These are phyloP conservation scores for Eutolmus rufibarbis DNA, from an alignment of 2,888 invertebrate genomes.

Conservation along the genomic window DNA sequence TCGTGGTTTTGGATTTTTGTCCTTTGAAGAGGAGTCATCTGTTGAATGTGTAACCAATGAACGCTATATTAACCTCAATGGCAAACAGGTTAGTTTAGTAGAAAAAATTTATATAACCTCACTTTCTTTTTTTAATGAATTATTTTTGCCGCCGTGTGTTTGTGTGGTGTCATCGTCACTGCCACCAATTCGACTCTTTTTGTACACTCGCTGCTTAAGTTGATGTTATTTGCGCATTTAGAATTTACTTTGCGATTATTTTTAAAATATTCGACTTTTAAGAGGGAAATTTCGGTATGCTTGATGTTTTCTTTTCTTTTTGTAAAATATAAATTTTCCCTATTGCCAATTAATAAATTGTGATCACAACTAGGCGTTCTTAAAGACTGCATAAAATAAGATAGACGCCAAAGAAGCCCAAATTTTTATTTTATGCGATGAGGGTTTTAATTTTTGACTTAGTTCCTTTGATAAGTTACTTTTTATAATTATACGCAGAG, in stretches of 20 bases:
- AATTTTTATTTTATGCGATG: too few relatives aligned
- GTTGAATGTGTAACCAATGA: slow-evolving; percentile 92
- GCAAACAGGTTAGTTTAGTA: slow-evolving; percentile 73
- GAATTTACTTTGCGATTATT: slow-evolving; percentile 29
- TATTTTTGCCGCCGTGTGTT: slow-evolving; percentile 36
- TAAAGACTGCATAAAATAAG: not conserved
- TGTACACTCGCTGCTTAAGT: slow-evolving; percentile 23
- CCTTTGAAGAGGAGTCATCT: slow-evolving; percentile 92
- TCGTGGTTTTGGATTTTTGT: slow-evolving; percentile 93
- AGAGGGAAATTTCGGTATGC: not conserved
- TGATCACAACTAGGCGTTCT: not conserved
- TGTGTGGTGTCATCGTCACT: slow-evolving; percentile 40
- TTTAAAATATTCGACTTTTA: slow-evolving; percentile 7
- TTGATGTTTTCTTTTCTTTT: not conserved
- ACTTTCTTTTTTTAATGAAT: slow-evolving; percentile 33
- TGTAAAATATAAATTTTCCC: not conserved
- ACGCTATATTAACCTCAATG: slow-evolving; percentile 93
- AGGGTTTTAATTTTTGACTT: not conserved
- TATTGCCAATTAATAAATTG: not conserved
- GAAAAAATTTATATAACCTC: slow-evolving; percentile 39
- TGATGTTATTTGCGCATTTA: slow-evolving; percentile 32
- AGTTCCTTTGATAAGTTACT: too few relatives aligned
- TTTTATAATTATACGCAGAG: too few relatives aligned
- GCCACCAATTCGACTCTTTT: slow-evolving; percentile 5
- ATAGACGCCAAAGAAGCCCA: not conserved